Base-by-base conservation (phyloP, 2,113 vertebrate genomes). In the Eurypyga helias region DNA sequence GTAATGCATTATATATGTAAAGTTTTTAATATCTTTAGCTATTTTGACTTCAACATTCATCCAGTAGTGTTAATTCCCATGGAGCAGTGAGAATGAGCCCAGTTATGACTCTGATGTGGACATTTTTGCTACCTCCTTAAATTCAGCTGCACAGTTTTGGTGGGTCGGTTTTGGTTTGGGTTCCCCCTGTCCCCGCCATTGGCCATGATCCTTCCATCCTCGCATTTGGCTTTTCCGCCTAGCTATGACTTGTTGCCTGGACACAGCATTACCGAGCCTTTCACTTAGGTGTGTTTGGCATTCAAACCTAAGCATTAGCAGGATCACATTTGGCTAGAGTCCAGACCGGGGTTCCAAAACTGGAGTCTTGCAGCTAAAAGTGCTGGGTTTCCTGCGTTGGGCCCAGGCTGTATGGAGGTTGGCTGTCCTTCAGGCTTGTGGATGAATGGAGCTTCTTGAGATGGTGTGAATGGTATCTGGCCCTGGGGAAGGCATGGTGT, bases 121-220 rank as follows among this genome's bases (percentile, higher is more conserved):
- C 38, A 41, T 38, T 71, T 86, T 84, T 78, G 16, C n/a, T 18
- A 23, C 33, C 21, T 82, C 19, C 33, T 64, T 67, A 75, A 77
- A 71, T 67, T 43, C 71, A 29, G 46, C 28, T 72, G 43, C 13
- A 34, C 1, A 0, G 28, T 78, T 92, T 60, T 79, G 2, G 7
- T 64, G 34, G 25, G 7, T 55, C n/a, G 24, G n/a, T 13, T 5
- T 25, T 55, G 9, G 6, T 20, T 11, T 23, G 48, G 11, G 33
- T 58, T 51, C 49, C 6, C 6, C n/a, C n/a, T n/a, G n/a, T 11
- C 1, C 0, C 26, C 26, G 19, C 34, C 23, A 12, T 6, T 43
- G 13, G 13, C 43, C 4, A 0, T 60, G 38, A 51, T 62, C 34
- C 13, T 93, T 87, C 62, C 29, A 52, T 90, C 17, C 26, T 84